Base-by-base conservation (phyloP, 2,113 vertebrate species). In the Conger conger region DNA sequence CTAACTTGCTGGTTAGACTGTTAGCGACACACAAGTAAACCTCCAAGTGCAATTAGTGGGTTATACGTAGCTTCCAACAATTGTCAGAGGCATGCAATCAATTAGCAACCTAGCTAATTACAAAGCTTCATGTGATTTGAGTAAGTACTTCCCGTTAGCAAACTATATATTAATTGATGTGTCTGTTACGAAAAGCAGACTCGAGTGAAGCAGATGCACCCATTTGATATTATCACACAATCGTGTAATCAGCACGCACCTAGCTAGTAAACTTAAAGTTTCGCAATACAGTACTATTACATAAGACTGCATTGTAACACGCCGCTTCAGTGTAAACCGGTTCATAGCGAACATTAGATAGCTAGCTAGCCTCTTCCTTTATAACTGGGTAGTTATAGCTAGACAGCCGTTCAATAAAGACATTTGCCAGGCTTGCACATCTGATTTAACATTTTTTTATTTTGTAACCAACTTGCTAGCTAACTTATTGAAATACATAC, bases 271-370 rank as follows among this genome's bases (percentile, higher is more conserved):
- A 86, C 89, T 87, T 83, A 17, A 87, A 91, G 91, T 94, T 94
- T 94, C 92, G 88, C 92, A 93, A 94, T 85, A 87, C 83, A 16
- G 87, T 89, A 85, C 83, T 79, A 84, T 94, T 93, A 92, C 91
- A 91, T 93, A 94, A 94, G 88, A 86, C n/a, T 82, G 37, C 85
- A 88, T 86, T 91, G 89, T 87, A 92, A 88, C 87, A 86, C 84
- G 54, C 85, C 85, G 88, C 83, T 88, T 84, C 35, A 76, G 78
- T 88, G 87, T 89, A 80, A 86, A 73, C n/a, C 9, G n/a, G 33
- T 78, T 38, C 17, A 7, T 78, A 20, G 2, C 73, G 11, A 76
- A 18, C 76, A 5, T 78, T 76, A 76, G 36, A 1, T n/a, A 68
- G 76, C 76, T 38, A 78, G 9, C 6, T 73, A 20, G 54, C 54